A percentile compares a stretch with the other conserved stretches of the same genome.
Evolutionary conservation across 2,888 invertebrate species (phyloP).

Genomic region (Polietes domitor): DNA sequence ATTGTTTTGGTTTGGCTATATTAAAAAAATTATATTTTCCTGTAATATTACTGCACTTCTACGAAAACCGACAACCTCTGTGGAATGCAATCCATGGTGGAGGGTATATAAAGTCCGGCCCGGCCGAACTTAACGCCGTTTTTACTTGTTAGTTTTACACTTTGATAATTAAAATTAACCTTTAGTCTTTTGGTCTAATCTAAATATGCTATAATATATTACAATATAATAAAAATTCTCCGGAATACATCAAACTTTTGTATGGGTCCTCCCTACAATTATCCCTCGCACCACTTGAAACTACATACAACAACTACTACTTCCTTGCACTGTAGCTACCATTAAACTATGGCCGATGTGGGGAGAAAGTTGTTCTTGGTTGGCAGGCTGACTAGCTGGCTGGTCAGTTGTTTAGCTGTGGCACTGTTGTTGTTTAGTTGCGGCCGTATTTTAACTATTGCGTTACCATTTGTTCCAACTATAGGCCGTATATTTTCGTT

Average conservation of each 20-base stretch:
- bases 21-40: too few relatives aligned
- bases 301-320: background rate
- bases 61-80: too few relatives aligned
- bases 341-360: background rate
- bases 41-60: too few relatives aligned
- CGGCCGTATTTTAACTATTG: slow-evolving; percentile 38
- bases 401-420: slow-evolving; percentile 37
- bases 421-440: slow-evolving; percentile 28
- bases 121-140: too few relatives aligned
- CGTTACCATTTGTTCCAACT: slow-evolving; percentile 38
- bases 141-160: too few relatives aligned
- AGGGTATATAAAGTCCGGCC: too few relatives aligned
- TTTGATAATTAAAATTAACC: too few relatives aligned
- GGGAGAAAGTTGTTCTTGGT: slow-evolving; percentile 13
- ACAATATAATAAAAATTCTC: too few relatives aligned
- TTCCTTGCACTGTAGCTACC: background rate
- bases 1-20: too few relatives aligned
- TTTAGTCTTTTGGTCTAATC: too few relatives aligned
- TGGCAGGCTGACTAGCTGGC: background rate
- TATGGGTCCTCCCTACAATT: background rate
- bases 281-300: background rate
- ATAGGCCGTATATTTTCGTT: slow-evolving; percentile 33
- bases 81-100: too few relatives aligned
- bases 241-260: background rate
- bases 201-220: too few relatives aligned